These are phyloP conservation scores for Glareola pratincola DNA, from an alignment of 2,113 vertebrate species.

Conservation along the genomic window DNA sequence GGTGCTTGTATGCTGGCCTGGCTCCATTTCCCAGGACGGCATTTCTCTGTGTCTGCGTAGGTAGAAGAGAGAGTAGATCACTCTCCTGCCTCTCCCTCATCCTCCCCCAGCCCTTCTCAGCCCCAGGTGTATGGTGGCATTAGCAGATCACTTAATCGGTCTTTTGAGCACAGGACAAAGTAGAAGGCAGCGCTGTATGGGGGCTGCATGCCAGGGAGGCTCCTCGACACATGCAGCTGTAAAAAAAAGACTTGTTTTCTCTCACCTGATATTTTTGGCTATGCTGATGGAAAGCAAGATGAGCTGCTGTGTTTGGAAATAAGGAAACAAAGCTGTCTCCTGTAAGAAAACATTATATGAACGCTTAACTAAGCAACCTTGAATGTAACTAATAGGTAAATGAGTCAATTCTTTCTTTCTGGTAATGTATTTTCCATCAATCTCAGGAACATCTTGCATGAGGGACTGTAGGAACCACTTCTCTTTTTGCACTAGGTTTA, in stretches of 20 bases:
- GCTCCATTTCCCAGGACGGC: background rate
- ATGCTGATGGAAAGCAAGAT: slow-evolving; percentile 45
- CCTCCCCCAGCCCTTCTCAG: background rate
- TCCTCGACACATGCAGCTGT: slow-evolving; percentile 2
- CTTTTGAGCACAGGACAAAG: slow-evolving; percentile 44
- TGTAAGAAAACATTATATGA: slow-evolving; percentile 64
- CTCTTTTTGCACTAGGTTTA: background rate
- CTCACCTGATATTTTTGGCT: slow-evolving; percentile 51
- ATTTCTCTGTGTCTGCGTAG: background rate
- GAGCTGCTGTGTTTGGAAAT: slow-evolving; percentile 49
- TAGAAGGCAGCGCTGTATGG: background rate
- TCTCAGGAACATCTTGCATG: background rate
- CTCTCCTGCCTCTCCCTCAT: background rate
- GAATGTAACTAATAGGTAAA: slow-evolving; percentile 9
- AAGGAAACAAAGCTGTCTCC: slow-evolving; percentile 62
- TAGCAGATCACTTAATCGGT: background rate
- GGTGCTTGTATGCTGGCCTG: background rate
- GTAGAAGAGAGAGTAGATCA: background rate
- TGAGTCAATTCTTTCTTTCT: slow-evolving; percentile 1
- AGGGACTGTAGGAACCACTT: background rate
- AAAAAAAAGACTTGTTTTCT: slow-evolving; percentile 36
- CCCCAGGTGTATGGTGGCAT: background rate
- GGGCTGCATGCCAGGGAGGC: slow-evolving; percentile 1
- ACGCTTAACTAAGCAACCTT: slow-evolving; percentile 25
- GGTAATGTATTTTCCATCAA: background rate